These are phyloP conservation scores for Plecotus auritus DNA, from an alignment of 2,113 vertebrate genomes.

Conservation along the genomic window DNA sequence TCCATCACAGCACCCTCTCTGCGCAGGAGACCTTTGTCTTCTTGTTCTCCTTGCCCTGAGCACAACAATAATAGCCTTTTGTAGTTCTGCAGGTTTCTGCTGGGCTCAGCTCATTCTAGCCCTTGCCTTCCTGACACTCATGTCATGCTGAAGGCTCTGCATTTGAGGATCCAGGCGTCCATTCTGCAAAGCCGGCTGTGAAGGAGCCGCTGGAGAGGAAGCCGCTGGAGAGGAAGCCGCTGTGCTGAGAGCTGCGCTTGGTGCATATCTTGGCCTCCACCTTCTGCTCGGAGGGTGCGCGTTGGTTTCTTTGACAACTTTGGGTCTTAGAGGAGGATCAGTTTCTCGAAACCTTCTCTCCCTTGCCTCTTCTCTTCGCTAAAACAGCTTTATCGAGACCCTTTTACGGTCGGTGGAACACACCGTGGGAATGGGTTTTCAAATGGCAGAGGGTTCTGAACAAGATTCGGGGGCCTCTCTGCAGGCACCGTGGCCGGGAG, in stretches of 20 bases:
- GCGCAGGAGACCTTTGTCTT: neutral
- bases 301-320: constrained; percentile 20
- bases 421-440: neutral
- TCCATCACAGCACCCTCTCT: neutral
- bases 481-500: no score
- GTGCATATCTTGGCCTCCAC: neutral
- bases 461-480: neutral
- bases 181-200: neutral
- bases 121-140: constrained; percentile 33
- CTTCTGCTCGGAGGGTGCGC: neutral
- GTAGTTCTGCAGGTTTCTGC: constrained; percentile 24
- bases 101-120: constrained; percentile 26
- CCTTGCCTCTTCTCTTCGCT: neutral
- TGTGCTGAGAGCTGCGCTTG: neutral
- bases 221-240: neutral
- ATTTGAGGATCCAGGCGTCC: neutral
- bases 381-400: neutral
- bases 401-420: neutral
- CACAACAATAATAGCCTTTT: constrained; percentile 40
- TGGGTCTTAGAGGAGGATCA: neutral
- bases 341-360: neutral
- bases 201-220: neutral
- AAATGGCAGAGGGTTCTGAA: neutral
- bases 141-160: constrained; percentile 33
- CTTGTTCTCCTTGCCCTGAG: neutral